These are phyloP conservation scores for Drosophila yakuba DNA, from an alignment of 1,140 invertebrate genomes.

Conservation along the genomic window DNA sequence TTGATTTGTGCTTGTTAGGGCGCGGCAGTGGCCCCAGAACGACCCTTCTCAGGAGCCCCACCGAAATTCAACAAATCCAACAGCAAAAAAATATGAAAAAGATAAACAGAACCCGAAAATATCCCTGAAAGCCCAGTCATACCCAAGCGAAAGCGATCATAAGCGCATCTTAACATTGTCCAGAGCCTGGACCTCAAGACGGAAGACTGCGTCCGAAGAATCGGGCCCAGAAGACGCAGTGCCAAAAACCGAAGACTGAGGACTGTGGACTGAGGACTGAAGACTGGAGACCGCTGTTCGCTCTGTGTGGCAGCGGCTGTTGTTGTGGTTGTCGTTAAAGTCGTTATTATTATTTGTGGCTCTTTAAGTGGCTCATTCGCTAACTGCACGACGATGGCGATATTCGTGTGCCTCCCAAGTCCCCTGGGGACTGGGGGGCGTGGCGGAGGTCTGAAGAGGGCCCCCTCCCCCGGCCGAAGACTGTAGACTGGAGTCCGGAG, in stretches of 20 bases:
- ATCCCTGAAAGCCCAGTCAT: constrained; percentile 26
- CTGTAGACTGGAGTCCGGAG: constrained; percentile 6
- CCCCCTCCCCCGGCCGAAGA: not conserved
- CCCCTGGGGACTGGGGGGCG: not conserved
- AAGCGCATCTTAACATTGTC: constrained; percentile 74
- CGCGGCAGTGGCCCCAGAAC: constrained; percentile 49
- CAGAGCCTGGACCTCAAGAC: not conserved
- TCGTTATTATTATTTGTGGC: constrained; percentile 83
- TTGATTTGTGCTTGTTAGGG: constrained; percentile 76
- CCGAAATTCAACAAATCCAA: not conserved
- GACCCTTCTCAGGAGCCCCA: constrained; percentile 34
- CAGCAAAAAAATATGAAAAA: not conserved
- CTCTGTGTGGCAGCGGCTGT: constrained; percentile 55
- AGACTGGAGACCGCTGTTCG: constrained; percentile 4
- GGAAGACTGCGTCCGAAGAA: not conserved
- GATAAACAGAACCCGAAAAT: constrained; percentile 10
- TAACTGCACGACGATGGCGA: constrained; percentile 81
- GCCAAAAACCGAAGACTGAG: not conserved
- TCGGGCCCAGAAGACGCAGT: not conserved
- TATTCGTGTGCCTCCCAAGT: constrained; percentile 71
- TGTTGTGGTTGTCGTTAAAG: constrained; percentile 81
- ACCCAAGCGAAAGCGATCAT: constrained; percentile 47
- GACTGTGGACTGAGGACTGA: not conserved
- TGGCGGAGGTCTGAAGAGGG: not conserved
- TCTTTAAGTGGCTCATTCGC: constrained; percentile 83